A percentile compares a stretch with the other conserved stretches of the same genome.
Conservation (phyloP, 2,113 vertebrate genomes). For the Gavia stellata region DNA sequence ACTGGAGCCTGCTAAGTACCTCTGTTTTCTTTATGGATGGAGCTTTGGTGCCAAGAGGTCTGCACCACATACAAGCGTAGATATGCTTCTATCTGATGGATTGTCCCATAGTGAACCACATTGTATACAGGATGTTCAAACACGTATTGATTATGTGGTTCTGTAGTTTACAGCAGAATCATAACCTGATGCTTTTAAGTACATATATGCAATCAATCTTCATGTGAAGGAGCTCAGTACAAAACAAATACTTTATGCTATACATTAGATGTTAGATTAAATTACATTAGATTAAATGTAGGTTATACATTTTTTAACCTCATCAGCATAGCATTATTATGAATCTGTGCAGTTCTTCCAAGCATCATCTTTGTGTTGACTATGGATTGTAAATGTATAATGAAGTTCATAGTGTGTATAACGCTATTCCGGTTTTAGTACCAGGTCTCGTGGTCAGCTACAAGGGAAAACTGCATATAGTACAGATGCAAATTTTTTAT, state of each 20-base stretch:
- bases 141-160: slow-evolving; percentile 4
- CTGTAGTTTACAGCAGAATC: slow-evolving; percentile 17
- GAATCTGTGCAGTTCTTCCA: neutral
- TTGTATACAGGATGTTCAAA: slow-evolving; percentile 34
- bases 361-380: neutral
- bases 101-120: neutral
- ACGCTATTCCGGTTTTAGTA: neutral
- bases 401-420: neutral
- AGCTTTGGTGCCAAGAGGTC: slow-evolving; percentile 68
- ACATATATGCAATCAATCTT: slow-evolving; percentile 2
- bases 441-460: neutral
- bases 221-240: neutral
- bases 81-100: slow-evolving; percentile 33
- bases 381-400: neutral
- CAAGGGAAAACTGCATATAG: neutral
- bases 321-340: neutral
- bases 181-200: slow-evolving; percentile 31
- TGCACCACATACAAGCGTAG: slow-evolving; percentile 39
- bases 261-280: neutral
- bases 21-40: slow-evolving; percentile 66
- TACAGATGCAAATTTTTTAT: neutral
- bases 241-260: neutral
- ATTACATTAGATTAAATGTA: neutral
- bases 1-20: slow-evolving; percentile 63
- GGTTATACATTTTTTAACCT: neutral